A percentile compares a stretch with the other conserved stretches of the same genome.
These are phyloP conservation scores for Coenonympha arcania DNA, from an alignment of 2,888 invertebrate species.

Conservation along the genomic window DNA sequence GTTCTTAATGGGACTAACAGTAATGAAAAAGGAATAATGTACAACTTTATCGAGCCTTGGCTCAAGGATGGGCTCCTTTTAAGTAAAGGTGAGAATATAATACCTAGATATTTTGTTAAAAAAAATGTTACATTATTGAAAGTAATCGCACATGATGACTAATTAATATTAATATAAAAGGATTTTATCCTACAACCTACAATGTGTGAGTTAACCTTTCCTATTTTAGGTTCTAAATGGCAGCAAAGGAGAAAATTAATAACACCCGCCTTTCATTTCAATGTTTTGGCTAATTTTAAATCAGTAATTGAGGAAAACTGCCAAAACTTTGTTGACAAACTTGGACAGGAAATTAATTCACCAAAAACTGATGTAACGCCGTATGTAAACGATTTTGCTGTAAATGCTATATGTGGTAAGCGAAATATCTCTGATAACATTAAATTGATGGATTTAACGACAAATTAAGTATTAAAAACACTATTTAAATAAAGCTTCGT, in stretches of 20 bases:
- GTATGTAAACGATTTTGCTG: neutral
- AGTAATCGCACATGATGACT: too few species aligned
- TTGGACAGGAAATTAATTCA: neutral
- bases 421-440: too few species aligned
- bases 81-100: conserved; percentile 48
- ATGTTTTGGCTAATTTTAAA: conserved; percentile 66
- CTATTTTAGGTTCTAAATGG: conserved; percentile 75
- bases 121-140: too few species aligned
- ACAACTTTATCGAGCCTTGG: conserved; percentile 66
- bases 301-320: conserved; percentile 60
- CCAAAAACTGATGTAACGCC: neutral
- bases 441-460: too few species aligned
- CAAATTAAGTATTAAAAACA: too few species aligned
- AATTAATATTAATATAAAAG: too few species aligned
- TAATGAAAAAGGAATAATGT: conserved; percentile 67
- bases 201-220: too few species aligned
- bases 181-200: too few species aligned
- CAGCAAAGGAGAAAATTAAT: conserved; percentile 75
- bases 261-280: conserved; percentile 79
- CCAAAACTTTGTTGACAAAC: conserved; percentile 37
- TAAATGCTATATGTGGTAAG: conserved; percentile 2
- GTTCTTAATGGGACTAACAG: conserved; percentile 64
- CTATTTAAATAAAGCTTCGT: too few species aligned
- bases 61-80: conserved; percentile 70
- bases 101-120: too few species aligned